phyloP scores from a whole-genome alignment of 2,113 vertebrate species.

The Edolisoma coerulescens region DNA sequence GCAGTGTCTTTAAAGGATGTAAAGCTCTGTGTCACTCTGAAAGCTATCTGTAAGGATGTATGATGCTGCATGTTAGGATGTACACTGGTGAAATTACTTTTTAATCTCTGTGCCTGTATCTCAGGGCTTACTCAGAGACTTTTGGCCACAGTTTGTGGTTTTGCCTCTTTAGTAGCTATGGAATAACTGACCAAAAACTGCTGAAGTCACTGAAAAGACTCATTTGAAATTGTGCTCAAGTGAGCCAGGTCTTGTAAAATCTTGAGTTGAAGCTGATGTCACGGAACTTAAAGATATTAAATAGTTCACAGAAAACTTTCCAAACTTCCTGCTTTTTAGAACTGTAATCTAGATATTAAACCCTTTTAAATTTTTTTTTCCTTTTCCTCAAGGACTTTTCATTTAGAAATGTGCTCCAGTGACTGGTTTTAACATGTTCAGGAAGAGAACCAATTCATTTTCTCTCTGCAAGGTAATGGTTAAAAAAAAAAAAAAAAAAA shows the following conservation, averaged over 20 bases:
- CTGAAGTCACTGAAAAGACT: neutral
- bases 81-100: neutral
- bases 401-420: neutral
- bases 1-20: neutral
- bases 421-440: neutral
- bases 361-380: neutral
- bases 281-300: neutral
- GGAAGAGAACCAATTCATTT: neutral
- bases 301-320: neutral
- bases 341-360: neutral
- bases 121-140: neutral
- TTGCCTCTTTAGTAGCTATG: neutral
- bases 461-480: neutral
- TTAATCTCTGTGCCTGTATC: neutral
- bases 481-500: neutral
- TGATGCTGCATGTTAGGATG: neutral
- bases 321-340: neutral
- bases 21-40: neutral
- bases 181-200: neutral
- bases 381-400: neutral
- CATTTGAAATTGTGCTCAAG: neutral
- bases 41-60: neutral
- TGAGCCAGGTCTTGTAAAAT: neutral
- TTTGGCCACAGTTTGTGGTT: neutral
- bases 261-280: neutral